Conservation (phyloP, 2,113 vertebrate species). For the Odobenus rosmarus region DNA sequence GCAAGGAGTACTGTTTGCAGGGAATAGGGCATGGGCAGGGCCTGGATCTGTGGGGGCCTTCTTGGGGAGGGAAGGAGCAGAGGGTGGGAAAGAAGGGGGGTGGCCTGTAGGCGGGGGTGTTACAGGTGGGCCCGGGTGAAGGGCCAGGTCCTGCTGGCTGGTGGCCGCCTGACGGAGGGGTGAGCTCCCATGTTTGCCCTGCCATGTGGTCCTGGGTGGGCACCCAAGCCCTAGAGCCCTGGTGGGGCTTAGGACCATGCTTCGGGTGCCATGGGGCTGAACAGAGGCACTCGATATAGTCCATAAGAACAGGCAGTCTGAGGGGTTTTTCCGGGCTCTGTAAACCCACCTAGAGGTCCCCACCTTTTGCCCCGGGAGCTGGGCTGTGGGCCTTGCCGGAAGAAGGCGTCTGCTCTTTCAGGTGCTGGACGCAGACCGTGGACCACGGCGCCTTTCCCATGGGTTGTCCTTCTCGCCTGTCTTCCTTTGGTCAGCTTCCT, state of each 20-base stretch:
- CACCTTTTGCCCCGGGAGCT: neutral
- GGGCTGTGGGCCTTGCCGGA: fast-evolving
- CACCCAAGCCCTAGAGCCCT: neutral
- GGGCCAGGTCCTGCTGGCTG: neutral
- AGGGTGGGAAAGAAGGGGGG: neutral
- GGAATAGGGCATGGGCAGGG: neutral
- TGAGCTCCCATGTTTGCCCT: neutral
- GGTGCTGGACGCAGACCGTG: neutral
- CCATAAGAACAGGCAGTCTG: neutral
- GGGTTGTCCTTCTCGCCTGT: no score
- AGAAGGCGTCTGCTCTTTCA: fast-evolving
- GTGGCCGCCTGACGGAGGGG: fast-evolving
- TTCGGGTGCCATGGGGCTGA: neutral
- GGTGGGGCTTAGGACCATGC: neutral
- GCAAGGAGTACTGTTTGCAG: neutral
- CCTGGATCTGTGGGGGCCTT: neutral
- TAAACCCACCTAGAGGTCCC: neutral
- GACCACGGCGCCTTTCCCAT: fast-evolving
- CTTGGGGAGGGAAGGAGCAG: neutral
- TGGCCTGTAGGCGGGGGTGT: neutral
- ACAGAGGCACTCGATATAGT: no score
- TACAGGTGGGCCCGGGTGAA: neutral
- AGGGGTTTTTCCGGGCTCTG: neutral
- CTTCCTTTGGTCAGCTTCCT: neutral
- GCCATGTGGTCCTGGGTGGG: neutral